Evolutionary conservation across 2,113 vertebrate genomes (phyloP).

Genomic region (Clupea harengus): DNA sequence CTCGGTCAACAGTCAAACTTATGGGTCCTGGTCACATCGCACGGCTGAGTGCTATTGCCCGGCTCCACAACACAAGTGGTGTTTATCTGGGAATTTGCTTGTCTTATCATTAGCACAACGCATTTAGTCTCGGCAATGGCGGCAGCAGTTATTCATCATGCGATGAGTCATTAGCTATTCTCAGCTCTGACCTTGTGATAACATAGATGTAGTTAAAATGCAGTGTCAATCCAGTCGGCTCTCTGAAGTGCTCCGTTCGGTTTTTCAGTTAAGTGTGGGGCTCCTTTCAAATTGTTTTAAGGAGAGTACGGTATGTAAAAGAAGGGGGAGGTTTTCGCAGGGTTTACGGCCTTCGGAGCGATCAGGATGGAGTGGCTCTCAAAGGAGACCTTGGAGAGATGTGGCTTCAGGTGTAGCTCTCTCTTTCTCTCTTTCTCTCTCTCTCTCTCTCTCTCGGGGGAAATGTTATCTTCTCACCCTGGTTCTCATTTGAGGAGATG

Average conservation of each 20-base stretch:
- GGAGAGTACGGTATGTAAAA: not conserved
- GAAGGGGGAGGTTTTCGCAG: not conserved
- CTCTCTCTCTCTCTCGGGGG: not conserved
- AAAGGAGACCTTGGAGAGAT: not conserved
- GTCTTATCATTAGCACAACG: not conserved
- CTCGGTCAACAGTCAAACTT: not conserved
- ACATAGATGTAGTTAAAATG: slow-evolving; percentile 15
- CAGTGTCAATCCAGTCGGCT: not conserved
- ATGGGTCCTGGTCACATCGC: not conserved
- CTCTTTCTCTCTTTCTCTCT: not conserved
- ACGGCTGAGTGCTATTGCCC: not conserved
- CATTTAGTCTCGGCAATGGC: not conserved
- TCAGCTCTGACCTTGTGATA: slow-evolving; percentile 17
- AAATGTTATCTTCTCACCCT: not conserved
- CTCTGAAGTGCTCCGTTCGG: not conserved
- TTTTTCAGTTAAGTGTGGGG: not conserved
- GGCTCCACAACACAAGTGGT: not conserved
- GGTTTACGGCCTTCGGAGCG: not conserved
- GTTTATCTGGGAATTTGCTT: not conserved
- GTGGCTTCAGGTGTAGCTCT: not conserved
- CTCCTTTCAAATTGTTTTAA: not conserved
- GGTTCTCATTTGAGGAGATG: not conserved
- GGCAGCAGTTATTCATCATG: not conserved
- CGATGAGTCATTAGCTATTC: slow-evolving; percentile 23
- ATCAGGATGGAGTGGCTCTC: slow-evolving; percentile 1